Evolutionary conservation across 1,140 invertebrate genomes (phyloP).

Genomic region (Macrosteles quadrilineatus): DNA sequence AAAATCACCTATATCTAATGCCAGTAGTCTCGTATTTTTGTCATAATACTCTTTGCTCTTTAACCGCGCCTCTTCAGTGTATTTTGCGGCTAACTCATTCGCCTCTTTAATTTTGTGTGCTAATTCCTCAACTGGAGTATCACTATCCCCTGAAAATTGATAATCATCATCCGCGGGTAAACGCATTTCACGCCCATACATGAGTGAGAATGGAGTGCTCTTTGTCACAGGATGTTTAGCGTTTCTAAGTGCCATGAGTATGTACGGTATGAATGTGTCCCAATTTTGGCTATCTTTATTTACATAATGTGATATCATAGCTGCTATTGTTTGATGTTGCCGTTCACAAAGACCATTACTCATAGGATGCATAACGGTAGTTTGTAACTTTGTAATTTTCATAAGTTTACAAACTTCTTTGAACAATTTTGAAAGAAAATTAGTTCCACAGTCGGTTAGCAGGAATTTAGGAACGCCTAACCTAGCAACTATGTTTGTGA

Average conservation of each 20-base stretch:
- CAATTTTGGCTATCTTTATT: not conserved
- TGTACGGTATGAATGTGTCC: conserved; percentile 1
- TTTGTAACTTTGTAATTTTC: conserved; percentile 28
- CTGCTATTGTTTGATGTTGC: not conserved
- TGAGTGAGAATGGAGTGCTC: not conserved
- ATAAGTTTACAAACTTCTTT: conserved; percentile 20
- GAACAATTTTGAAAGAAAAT: conserved; percentile 38
- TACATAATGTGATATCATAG: not conserved
- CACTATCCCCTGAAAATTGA: not conserved
- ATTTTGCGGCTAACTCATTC: no score
- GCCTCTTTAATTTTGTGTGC: not conserved
- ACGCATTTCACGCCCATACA: conserved; percentile 2
- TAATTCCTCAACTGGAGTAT: not conserved
- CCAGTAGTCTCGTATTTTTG: not conserved
- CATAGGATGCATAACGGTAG: conserved; percentile 13
- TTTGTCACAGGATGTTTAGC: not conserved
- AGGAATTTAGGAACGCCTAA: conserved; percentile 40
- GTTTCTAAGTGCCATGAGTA: not conserved
- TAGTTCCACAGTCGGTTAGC: conserved; percentile 38
- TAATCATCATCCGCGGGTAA: not conserved
- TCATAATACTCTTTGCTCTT: not conserved
- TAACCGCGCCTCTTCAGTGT: no score
- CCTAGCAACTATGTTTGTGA: conserved; percentile 39
- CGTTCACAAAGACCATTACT: conserved; percentile 1
- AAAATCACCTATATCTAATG: not conserved